These are phyloP conservation scores for Aelia acuminata DNA, from an alignment of 2,888 invertebrate genomes.

Conservation along the genomic window DNA sequence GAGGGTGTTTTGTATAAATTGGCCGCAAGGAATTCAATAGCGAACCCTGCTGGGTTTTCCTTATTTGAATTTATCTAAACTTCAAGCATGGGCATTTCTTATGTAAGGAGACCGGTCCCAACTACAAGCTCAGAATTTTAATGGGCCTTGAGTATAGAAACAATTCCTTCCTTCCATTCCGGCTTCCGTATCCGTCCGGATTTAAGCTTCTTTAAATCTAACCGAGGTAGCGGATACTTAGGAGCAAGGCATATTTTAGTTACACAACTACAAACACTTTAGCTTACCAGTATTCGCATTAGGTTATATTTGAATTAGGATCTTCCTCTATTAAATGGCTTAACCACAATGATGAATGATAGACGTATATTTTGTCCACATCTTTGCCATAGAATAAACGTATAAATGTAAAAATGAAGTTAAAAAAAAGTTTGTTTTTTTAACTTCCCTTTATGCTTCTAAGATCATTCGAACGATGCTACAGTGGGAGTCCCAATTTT, in stretches of 20 bases:
- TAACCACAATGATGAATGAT: too few relatives aligned
- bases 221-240: background rate
- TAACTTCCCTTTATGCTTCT: too few relatives aligned
- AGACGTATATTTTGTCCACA: too few relatives aligned
- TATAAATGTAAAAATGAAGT: too few relatives aligned
- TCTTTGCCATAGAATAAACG: too few relatives aligned
- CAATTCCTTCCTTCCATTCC: constrained; percentile 35
- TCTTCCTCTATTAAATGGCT: too few relatives aligned
- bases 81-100: constrained; percentile 54
- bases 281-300: too few relatives aligned
- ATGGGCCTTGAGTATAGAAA: constrained; percentile 50
- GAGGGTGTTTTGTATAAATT: constrained; percentile 55
- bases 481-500: too few relatives aligned
- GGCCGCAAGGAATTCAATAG: constrained; percentile 56
- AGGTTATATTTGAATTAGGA: too few relatives aligned
- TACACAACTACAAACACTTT: background rate
- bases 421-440: too few relatives aligned
- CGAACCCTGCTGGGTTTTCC: constrained; percentile 13
- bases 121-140: constrained; percentile 56
- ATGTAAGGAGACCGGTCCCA: constrained; percentile 51
- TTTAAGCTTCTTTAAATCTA: background rate
- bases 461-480: too few relatives aligned
- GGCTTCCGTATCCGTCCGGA: background rate
- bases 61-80: constrained; percentile 60
- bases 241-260: background rate